Base-by-base conservation (phyloP, 2,888 invertebrate species). In the Neoaliturus tenellus region DNA sequence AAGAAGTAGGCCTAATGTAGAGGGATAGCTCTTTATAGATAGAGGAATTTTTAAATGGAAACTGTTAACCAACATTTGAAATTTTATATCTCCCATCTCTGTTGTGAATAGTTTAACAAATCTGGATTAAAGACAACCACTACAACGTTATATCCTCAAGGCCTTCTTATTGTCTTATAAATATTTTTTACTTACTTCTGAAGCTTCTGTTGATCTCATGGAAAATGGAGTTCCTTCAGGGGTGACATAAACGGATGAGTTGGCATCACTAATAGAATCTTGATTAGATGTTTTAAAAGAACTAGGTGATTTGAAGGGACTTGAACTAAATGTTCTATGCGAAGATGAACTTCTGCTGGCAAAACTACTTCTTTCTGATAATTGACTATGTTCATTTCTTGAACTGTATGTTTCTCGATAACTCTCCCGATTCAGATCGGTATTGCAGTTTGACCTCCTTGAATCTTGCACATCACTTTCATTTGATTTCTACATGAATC, bases 171-270 rank as follows among this genome's bases (percentile, higher is more conserved):
- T n/a, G n/a, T n/a, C n/a, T n/a, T n/a, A n/a, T n/a, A n/a, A n/a
- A n/a, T n/a, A n/a, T n/a, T n/a, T n/a, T n/a, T 51, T 23, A 62
- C 62, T 62, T 62, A 62, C 62, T 28, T 62, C 31, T 17, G 28
- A 28, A 20, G 62, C 28, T 28, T 55, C 55, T 14, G 6, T 17
- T 3, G 62, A 62, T 17, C 12, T 25, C 17, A 28, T 62, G 20
- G 14, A 62, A 17, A 62, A 62, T 62, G 62, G 62, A 14, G 25
- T 62, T 31, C 62, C 62, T 62, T 62, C 62, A 62, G 62, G 28
- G 1, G 62, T 62, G 1, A 62, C 62, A 31, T 62, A 62, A 62
- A 62, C 31, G 0, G 62, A 51, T 3, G 20, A 23, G 20, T 23
- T 20, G 12, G 5, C 25, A 3, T 62, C 62, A 31, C 62, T 62